These are phyloP conservation scores for Lophotis ruficrista DNA, from an alignment of 2,113 vertebrate species.

Conservation along the genomic window DNA sequence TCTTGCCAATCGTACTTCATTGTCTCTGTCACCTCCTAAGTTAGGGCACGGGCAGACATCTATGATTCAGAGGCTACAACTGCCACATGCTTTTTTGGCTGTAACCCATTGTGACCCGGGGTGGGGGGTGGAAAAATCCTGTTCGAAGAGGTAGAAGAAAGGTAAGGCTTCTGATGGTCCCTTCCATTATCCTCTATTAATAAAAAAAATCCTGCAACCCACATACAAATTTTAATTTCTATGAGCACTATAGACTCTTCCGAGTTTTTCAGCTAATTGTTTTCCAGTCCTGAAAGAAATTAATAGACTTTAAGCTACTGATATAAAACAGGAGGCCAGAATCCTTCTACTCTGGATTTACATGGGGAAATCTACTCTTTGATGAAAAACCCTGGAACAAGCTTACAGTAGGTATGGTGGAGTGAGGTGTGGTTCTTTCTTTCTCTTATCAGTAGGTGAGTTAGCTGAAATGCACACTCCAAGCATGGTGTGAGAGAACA, in stretches of 20 bases:
- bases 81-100: background rate
- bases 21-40: background rate
- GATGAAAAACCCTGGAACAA: background rate
- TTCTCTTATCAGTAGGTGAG: background rate
- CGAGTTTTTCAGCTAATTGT: background rate
- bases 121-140: background rate
- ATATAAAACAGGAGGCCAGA: background rate
- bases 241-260: background rate
- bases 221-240: background rate
- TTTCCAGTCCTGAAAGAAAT: background rate
- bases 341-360: background rate
- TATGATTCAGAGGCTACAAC: background rate
- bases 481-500: background rate
- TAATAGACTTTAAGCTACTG: background rate
- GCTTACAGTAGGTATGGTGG: background rate
- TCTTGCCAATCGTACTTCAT: background rate
- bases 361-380: background rate
- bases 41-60: background rate
- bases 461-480: background rate
- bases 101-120: background rate
- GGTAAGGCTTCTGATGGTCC: background rate
- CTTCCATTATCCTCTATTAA: background rate
- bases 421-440: fast-evolving
- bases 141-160: background rate
- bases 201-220: background rate